Evolutionary conservation across 1,140 invertebrate genomes (phyloP).

Genomic region (Bombus affinis): DNA sequence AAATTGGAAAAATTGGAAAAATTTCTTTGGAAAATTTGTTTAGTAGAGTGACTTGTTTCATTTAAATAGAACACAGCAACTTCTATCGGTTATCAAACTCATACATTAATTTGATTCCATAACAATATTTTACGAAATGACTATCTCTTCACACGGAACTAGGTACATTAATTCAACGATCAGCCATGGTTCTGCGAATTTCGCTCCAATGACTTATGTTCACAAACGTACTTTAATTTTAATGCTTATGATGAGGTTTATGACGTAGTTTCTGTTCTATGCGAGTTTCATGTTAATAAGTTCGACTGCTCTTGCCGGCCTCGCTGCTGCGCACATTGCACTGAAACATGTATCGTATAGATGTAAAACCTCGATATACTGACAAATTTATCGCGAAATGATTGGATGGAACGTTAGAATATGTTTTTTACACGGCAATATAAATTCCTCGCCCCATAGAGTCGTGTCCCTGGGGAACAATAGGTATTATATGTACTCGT

Average conservation of each 20-base stretch:
- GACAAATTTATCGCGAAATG: neutral
- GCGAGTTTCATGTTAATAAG: slow-evolving; percentile 46
- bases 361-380: neutral
- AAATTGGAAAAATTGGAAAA: too few relatives aligned
- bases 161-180: slow-evolving; percentile 27
- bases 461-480: neutral
- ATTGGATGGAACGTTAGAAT: neutral
- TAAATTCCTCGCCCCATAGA: neutral
- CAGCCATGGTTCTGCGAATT: slow-evolving; percentile 1
- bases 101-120: neutral
- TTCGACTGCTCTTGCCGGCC: neutral
- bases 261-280: slow-evolving; percentile 29
- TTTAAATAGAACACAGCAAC: neutral
- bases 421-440: neutral
- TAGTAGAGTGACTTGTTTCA: neutral
- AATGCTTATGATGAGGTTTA: slow-evolving; percentile 33
- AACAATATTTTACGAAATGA: neutral
- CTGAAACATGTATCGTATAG: slow-evolving; percentile 8
- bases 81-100: neutral
- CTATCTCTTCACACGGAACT: neutral
- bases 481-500: neutral
- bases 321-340: neutral
- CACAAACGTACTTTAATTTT: slow-evolving; percentile 33
- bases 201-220: slow-evolving; percentile 31
- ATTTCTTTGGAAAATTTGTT: neutral